Conservation (phyloP, 2,888 invertebrate species). For the Acanthosepion esculentum region DNA sequence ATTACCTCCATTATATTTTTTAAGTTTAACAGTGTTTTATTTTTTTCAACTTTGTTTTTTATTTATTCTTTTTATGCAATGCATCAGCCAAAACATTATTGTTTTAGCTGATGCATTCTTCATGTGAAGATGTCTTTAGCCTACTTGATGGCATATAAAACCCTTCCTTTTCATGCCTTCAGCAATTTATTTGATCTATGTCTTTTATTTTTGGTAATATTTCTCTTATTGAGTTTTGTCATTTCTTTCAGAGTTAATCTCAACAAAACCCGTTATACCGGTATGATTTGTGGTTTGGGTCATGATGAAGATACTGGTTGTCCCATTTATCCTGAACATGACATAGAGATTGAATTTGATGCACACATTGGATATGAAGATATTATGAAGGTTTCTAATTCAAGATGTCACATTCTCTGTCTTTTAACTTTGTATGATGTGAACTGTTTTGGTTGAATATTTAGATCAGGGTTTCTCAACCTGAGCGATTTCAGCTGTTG, state of each 20-base stretch:
- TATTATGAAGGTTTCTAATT: conserved; percentile 64
- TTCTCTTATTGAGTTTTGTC: neutral
- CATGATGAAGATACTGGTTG: conserved; percentile 78
- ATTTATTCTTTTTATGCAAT: too few species aligned
- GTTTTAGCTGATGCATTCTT: too few species aligned
- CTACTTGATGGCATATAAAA: too few species aligned
- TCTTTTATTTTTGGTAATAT: neutral
- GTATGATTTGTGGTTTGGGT: conserved; percentile 90
- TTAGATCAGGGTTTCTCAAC: too few species aligned
- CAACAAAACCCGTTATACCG: conserved; percentile 81
- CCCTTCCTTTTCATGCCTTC: neutral
- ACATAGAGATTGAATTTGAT: conserved; percentile 87
- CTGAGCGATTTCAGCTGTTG: too few species aligned
- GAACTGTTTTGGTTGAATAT: too few species aligned
- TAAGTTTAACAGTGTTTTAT: too few species aligned
- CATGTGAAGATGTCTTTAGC: too few species aligned
- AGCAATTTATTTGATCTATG: neutral
- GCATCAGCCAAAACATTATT: too few species aligned
- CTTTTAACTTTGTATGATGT: neutral
- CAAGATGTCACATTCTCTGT: neutral
- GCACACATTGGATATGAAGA: conserved; percentile 70
- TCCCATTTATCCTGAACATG: conserved; percentile 87
- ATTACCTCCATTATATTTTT: too few species aligned
- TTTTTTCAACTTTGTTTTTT: too few species aligned
- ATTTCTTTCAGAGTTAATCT: conserved; percentile 75